Conservation (phyloP, 2,888 invertebrate species). For the Lingula anatina region DNA sequence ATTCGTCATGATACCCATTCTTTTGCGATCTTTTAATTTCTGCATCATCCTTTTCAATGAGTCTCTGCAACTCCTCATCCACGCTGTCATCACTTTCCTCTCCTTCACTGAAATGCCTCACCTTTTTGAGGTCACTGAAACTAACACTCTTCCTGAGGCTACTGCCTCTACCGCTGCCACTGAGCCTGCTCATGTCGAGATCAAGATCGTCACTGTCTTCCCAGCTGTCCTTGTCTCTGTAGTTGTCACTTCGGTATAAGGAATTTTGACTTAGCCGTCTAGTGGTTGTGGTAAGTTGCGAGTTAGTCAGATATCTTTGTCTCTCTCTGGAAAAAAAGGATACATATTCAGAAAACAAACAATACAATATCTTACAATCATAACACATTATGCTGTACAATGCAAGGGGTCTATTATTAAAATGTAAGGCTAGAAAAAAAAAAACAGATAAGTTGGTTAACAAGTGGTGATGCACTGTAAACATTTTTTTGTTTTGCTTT, state of each 20-base stretch:
- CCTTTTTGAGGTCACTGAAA: background rate
- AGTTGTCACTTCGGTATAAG: conserved; percentile 16
- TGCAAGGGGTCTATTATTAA: no score
- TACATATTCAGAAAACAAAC: no score
- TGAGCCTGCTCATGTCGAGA: background rate
- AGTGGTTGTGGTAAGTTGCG: conserved; percentile 21
- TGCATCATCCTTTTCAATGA: background rate
- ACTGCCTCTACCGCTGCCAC: background rate
- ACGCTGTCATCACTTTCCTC: background rate
- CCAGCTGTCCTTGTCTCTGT: no score
- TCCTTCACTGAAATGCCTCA: background rate
- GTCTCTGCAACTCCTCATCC: background rate
- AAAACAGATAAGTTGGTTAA: no score
- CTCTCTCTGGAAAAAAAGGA: conserved; percentile 17
- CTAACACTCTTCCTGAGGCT: background rate
- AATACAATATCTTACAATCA: no score
- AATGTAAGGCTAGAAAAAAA: no score
- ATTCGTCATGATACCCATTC: no score
- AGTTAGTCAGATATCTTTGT: conserved; percentile 16
- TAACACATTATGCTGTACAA: no score
- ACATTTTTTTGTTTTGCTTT: no score
- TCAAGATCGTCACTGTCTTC: background rate
- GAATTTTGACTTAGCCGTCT: conserved; percentile 16
- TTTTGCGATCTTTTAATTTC: no score
- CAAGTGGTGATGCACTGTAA: no score